Evolutionary conservation across 2,113 vertebrate species (phyloP).

Genomic region (Hiodon alosoides): DNA sequence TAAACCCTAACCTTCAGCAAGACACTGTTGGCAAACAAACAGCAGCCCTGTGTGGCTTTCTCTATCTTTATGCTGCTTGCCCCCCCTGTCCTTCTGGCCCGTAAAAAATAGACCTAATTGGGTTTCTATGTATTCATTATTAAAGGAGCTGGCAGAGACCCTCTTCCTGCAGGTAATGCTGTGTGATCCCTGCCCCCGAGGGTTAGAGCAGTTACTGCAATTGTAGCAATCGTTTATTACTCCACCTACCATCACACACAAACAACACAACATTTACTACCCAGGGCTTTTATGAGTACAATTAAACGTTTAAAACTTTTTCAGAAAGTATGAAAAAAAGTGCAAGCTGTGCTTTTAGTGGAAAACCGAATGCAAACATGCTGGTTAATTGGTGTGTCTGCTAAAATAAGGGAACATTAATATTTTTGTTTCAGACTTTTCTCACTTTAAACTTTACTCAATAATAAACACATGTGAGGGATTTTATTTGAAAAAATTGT

Average conservation of each 20-base stretch:
- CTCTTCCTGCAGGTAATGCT: constrained; percentile 27
- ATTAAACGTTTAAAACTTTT: constrained; percentile 60
- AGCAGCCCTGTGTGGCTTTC: constrained; percentile 30
- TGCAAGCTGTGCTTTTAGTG: constrained; percentile 53
- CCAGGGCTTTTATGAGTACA: constrained; percentile 58
- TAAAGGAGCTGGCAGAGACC: constrained; percentile 44
- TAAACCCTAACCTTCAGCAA: constrained; percentile 52
- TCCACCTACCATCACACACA: constrained; percentile 34
- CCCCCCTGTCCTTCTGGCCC: constrained; percentile 34
- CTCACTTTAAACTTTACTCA: constrained; percentile 30
- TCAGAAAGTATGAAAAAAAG: constrained; percentile 49
- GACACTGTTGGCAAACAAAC: constrained; percentile 49
- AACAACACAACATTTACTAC: constrained; percentile 47
- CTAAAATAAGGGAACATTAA: constrained; percentile 48
- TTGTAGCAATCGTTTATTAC: constrained; percentile 42
- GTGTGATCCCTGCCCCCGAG: constrained; percentile 30
- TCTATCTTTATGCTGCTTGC: constrained; percentile 9
- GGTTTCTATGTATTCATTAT: constrained; percentile 59
- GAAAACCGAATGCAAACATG: constrained; percentile 33
- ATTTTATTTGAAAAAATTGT: background rate
- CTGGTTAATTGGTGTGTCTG: constrained; percentile 28
- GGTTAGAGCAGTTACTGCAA: constrained; percentile 38
- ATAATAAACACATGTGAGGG: background rate
- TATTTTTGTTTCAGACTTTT: constrained; percentile 34
- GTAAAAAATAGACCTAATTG: constrained; percentile 61